These are phyloP conservation scores for Sparus aurata DNA, from an alignment of 2,797 vertebrate genomes.

Conservation along the genomic window DNA sequence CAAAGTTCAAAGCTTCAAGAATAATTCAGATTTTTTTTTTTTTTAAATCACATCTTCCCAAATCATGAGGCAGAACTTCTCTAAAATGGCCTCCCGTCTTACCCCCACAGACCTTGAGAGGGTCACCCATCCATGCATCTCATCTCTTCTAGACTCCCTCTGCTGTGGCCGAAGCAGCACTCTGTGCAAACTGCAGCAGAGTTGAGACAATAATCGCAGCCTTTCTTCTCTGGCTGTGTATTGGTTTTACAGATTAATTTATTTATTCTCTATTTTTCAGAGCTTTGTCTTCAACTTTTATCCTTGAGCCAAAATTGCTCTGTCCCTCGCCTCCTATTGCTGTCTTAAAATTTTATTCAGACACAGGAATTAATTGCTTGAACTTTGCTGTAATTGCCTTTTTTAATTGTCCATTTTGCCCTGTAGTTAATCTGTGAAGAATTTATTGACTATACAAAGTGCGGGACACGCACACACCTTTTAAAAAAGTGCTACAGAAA, in stretches of 20 bases:
- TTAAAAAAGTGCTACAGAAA: constrained; percentile 8
- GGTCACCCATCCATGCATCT: constrained; percentile 62
- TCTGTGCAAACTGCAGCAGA: constrained; percentile 32
- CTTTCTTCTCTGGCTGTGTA: constrained; percentile 15
- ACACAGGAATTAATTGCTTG: constrained; percentile 13
- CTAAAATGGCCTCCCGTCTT: constrained; percentile 20
- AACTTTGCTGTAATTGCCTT: constrained; percentile 29
- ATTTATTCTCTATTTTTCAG: constrained; percentile 29
- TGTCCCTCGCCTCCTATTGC: background rate
- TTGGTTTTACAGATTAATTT: constrained; percentile 9
- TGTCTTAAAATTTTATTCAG: constrained; percentile 21
- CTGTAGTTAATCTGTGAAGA: constrained; percentile 10
- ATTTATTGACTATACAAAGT: constrained; percentile 11
- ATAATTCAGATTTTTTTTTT: background rate
- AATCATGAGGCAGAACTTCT: background rate
- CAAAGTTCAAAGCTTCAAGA: background rate
- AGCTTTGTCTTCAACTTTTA: constrained; percentile 10
- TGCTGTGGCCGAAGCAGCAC: constrained; percentile 31
- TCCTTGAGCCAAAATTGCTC: constrained; percentile 3
- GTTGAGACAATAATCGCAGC: constrained; percentile 37
- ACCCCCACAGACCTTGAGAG: constrained; percentile 55
- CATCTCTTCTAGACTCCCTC: constrained; percentile 45
- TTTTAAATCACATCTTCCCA: background rate
- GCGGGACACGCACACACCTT: background rate
- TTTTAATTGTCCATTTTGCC: constrained; percentile 16